Conservation (phyloP, 30 jellyfish, hydroid and myxozoan genomes). For the Aurelia sp. region DNA sequence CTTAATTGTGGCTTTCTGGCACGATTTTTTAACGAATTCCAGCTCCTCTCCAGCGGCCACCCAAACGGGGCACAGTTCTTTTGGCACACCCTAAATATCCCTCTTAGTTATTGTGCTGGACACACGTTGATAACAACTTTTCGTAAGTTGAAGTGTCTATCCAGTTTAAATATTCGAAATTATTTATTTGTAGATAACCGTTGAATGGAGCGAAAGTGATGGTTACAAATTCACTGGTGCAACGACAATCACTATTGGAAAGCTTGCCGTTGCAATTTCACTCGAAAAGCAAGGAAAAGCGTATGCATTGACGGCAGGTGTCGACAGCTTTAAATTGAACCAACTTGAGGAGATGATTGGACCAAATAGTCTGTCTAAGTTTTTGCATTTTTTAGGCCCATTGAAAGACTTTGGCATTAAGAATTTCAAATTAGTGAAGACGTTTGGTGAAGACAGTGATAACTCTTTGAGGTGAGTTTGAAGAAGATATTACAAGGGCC, state of each 20-base stretch:
- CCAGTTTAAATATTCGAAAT: too few relatives aligned
- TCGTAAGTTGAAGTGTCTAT: too few relatives aligned
- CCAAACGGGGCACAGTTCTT: too few relatives aligned
- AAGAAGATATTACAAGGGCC: too few relatives aligned
- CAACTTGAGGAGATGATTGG: constrained; percentile 53
- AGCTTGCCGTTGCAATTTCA: constrained; percentile 24
- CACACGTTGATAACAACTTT: too few relatives aligned
- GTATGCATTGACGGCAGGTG: constrained; percentile 21
- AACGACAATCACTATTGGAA: constrained; percentile 27
- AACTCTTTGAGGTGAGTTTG: constrained; percentile 6
- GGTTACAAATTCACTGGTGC: constrained; percentile 23
- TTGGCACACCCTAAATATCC: too few relatives aligned
- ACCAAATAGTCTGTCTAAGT: not conserved
- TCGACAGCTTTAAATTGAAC: constrained; percentile 22
- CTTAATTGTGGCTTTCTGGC: too few relatives aligned
- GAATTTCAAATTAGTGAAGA: constrained; percentile 29
- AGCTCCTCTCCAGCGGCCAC: too few relatives aligned
- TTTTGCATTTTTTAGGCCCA: constrained; percentile 13
- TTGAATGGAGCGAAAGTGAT: not conserved
- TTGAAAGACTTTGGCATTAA: constrained; percentile 43
- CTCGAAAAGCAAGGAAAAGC: constrained; percentile 22
- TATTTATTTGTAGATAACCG: too few relatives aligned
- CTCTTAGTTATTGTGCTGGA: too few relatives aligned
- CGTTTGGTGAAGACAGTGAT: constrained; percentile 22
- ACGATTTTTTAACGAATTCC: too few relatives aligned